Evolutionary conservation across 64 coral and sea anemone species (phyloP).

Genomic region (Stichodactyla mertensii): DNA sequence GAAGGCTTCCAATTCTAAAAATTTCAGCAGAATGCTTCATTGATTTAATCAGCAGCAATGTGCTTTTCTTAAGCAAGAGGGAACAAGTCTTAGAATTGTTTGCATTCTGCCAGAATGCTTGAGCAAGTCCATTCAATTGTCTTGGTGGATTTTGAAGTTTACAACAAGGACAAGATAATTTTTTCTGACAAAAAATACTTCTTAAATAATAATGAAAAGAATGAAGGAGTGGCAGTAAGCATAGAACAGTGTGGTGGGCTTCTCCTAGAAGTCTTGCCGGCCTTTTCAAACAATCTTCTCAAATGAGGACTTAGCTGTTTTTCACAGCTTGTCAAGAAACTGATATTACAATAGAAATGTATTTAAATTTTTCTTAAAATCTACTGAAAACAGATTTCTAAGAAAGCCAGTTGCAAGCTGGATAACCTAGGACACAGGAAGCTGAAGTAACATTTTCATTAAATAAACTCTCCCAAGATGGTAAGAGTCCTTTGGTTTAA

Average conservation of each 20-base stretch:
- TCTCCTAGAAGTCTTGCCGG: background rate
- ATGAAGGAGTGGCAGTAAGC: background rate
- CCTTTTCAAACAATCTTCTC: background rate
- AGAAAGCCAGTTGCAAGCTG: background rate
- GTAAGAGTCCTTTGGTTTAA: background rate
- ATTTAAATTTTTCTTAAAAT: background rate
- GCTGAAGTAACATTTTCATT: background rate
- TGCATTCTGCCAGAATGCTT: background rate
- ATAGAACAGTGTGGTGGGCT: background rate
- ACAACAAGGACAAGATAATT: background rate
- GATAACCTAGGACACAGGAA: background rate
- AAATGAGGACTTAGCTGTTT: background rate
- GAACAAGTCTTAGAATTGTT: background rate
- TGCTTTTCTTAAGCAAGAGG: background rate
- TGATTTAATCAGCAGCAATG: background rate
- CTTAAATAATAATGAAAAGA: background rate
- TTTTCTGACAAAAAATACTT: background rate
- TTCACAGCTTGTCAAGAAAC: background rate
- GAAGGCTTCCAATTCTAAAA: constrained; percentile 90
- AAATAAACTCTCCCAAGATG: background rate
- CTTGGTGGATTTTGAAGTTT: background rate
- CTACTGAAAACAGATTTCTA: background rate
- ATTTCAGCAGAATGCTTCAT: background rate
- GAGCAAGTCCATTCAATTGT: background rate
- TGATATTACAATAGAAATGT: background rate